Conservation (phyloP, 2,888 invertebrate species). For the Lycocerus yunnanus region DNA sequence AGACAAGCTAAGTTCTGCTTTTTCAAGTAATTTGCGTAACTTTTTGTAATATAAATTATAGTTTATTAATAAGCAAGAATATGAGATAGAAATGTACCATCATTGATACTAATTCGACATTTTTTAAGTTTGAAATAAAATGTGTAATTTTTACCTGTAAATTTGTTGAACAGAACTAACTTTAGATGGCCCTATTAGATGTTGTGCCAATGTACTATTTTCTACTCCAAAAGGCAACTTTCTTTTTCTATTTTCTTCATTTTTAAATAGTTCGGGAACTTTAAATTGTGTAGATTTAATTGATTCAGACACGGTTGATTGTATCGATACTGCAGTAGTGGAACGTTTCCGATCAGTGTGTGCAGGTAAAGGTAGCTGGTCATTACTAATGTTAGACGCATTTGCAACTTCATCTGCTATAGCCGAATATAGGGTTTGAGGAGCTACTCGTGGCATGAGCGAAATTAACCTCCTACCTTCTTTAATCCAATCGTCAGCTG, state of each 20-base stretch:
- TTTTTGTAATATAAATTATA: background rate
- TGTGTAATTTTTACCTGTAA: slow-evolving; percentile 45
- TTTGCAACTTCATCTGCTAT: slow-evolving; percentile 81
- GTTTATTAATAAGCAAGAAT: background rate
- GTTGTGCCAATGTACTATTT: slow-evolving; percentile 49
- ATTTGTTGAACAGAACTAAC: slow-evolving; percentile 54
- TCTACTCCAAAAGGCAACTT: slow-evolving; percentile 47
- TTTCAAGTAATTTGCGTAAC: background rate
- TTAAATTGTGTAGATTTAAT: slow-evolving; percentile 45
- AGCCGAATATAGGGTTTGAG: slow-evolving; percentile 82
- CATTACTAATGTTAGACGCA: slow-evolving; percentile 67
- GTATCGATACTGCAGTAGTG: slow-evolving; percentile 39
- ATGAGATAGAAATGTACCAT: background rate
- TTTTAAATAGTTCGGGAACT: slow-evolving; percentile 46
- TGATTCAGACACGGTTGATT: slow-evolving; percentile 33
- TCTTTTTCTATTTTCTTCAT: slow-evolving; percentile 51
- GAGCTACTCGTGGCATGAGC: slow-evolving; percentile 79
- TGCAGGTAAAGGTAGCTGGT: slow-evolving; percentile 58
- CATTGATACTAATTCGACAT: background rate
- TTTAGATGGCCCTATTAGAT: slow-evolving; percentile 51
- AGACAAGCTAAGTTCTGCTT: background rate
- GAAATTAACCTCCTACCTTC: slow-evolving; percentile 87
- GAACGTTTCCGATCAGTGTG: slow-evolving; percentile 56
- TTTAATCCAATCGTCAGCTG: slow-evolving; percentile 76
- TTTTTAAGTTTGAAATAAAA: background rate